Percentiles rank a stretch among this genome's conserved stretches.
phyloP scores from a whole-genome alignment of 2,113 vertebrate species.

The Rhynchomys soricoides region DNA sequence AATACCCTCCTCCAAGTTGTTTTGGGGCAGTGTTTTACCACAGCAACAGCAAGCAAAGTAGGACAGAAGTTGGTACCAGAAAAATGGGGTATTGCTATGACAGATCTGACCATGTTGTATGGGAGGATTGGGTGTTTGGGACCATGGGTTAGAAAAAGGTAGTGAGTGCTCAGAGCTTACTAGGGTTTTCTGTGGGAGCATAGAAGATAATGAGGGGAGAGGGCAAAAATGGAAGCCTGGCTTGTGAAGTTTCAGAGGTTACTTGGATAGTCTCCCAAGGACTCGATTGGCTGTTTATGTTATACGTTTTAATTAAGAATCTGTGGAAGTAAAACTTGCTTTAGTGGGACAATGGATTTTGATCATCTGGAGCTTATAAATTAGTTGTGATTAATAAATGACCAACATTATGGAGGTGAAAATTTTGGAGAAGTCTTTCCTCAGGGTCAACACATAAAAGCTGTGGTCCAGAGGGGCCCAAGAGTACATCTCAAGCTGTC shows the following conservation, averaged over 20 bases:
- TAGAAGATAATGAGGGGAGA: not conserved
- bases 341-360: not conserved
- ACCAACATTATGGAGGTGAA: not conserved
- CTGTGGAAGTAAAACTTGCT: not conserved
- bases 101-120: not conserved
- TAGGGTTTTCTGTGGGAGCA: not conserved
- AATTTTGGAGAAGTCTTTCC: not conserved
- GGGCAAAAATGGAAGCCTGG: not conserved
- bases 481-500: not conserved
- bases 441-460: not conserved
- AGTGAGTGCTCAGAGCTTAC: not conserved
- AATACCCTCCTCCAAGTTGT: not conserved
- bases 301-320: not conserved
- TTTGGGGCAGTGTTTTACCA: not conserved
- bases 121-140: not conserved
- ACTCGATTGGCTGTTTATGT: not conserved
- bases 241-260: not conserved
- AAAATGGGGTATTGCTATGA: not conserved
- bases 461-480: not conserved
- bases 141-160: not conserved
- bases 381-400: not conserved
- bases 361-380: not conserved
- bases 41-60: not conserved
- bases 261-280: not conserved
- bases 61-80: not conserved